Evolutionary conservation across 2,113 vertebrate genomes (phyloP), one percentile per base, ranked within the genome.

Genomic region (Ardeotis arabs): DNA sequence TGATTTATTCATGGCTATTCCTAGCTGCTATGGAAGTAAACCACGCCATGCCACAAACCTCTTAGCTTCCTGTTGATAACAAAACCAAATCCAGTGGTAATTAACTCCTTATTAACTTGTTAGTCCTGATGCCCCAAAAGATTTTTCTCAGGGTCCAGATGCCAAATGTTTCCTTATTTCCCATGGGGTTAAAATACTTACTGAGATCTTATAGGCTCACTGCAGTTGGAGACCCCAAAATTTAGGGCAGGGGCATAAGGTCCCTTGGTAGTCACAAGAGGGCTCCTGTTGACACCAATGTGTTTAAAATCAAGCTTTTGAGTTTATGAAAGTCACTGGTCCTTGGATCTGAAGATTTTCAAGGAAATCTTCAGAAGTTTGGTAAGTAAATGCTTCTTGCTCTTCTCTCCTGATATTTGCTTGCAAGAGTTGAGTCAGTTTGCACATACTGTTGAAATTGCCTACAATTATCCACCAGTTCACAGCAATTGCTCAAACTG

Each of bases 1-100:
- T 45, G 58, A 87, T 91, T 96, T 97, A 96, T 96, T 95, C 62
- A 50, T 52, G n/a, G 13, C 56, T 93, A 23, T 87, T 94, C 60
- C 70, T 81, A 64, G 82, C 59, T 84, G 64, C 41, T 70, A 1
- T 58, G 39, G 84, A 77, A 95, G 84, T 45, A 92, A 92, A 72
- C 59, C n/a, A 15, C n/a, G 25, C 29, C 10, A 7, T 31, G 24
- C 10, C 50, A 33, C 12, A 70, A 59, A 39, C 5, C 27, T 70
- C 20, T 80, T 53, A 53, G 9, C 66, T 78, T 90, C 12, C 41
- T 74, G 24, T 44, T 59, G 56, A 39, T 75, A 66, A n/a, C 14
- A 84, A 86, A 92, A 37, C 3, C 28, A 80, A 86, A 66, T 52
- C 6, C 31, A 37, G 28, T 28, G 18, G 16, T 67, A 80, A 59